Evolutionary conservation across 2,888 invertebrate species (phyloP), one percentile per base, ranked within the genome.

Genomic region (Orchestes rusci): DNA sequence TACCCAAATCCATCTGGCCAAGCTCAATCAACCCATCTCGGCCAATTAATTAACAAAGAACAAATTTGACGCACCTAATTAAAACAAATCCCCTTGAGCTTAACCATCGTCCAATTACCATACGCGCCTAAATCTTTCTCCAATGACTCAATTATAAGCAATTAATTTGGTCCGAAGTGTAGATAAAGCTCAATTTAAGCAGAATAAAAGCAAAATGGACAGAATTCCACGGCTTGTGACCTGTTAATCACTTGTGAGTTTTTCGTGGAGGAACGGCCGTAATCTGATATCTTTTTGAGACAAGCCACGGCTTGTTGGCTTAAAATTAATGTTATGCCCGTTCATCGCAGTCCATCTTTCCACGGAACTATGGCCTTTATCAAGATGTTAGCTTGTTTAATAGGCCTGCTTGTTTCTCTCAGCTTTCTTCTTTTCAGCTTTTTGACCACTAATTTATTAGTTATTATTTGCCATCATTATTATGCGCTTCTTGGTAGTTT

Each of bases 361-460:
- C 62, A 56, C 59, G 58, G 59, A 60, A 60, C 61, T 59, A 61
- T 57, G 60, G 56, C 47, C 59, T 65, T 68, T 68, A 69, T 68
- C 69, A 69, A 69, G 69, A 69, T 69, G 69, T 68, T 67, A 65
- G 64, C 64, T 67, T 66, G 67, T 67, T 68, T 67, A 69, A 68
- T 67, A 66, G 65, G 58, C 57, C n/a, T n/a, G n/a, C 63, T 62
- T 59, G 64, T 62, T 63, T 59, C 59, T 57, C 64, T 65, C 31
- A 43, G 30, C 43, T 29, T 39, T 36, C 38, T 38, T 38, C 38
- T 43, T 15, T 16, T 38, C 19, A n/a, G n/a, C n/a, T n/a, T n/a
- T n/a, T n/a, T n/a, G n/a, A 43, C 43, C 38, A 38, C 43, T 43
- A 47, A 46, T 46, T 46, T 46, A 46, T 47, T 39, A 47, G 43